Conservation (phyloP, 1,140 invertebrate genomes). For the Phymastichus coffea region DNA sequence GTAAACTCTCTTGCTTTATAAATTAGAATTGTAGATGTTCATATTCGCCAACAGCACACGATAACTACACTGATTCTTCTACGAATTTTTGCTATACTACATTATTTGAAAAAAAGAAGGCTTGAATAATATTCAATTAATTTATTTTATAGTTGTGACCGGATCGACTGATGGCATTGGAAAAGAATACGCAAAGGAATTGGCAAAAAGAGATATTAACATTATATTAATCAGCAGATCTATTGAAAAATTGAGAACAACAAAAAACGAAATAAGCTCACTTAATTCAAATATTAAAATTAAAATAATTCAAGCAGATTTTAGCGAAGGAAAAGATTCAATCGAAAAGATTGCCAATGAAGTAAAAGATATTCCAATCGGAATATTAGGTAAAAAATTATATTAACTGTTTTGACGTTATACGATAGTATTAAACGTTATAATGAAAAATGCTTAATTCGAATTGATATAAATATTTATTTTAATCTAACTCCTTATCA, state of each 20-base stretch:
- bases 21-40: too few species aligned
- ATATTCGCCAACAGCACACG: too few species aligned
- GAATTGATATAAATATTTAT: too few species aligned
- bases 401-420: too few species aligned
- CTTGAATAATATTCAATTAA: too few species aligned
- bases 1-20: too few species aligned
- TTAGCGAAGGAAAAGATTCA: conserved; percentile 70
- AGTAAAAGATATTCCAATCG: conserved; percentile 71
- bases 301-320: conserved; percentile 77
- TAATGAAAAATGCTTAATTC: too few species aligned
- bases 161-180: conserved; percentile 93
- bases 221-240: conserved; percentile 83
- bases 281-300: conserved; percentile 41
- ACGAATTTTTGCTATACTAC: not conserved
- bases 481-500: too few species aligned
- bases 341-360: conserved; percentile 67
- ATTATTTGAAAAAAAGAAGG: not conserved
- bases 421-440: too few species aligned
- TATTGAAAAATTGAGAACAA: conserved; percentile 69
- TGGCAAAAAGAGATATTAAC: conserved; percentile 78
- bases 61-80: too few species aligned
- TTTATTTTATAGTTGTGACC: conserved; percentile 72
- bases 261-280: conserved; percentile 74
- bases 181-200: conserved; percentile 81
- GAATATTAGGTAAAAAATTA: conserved; percentile 89